Percentiles rank a stretch among this genome's conserved stretches.
Evolutionary conservation across 2,797 vertebrate species (phyloP).

Genomic region (Rallus crepitans): DNA sequence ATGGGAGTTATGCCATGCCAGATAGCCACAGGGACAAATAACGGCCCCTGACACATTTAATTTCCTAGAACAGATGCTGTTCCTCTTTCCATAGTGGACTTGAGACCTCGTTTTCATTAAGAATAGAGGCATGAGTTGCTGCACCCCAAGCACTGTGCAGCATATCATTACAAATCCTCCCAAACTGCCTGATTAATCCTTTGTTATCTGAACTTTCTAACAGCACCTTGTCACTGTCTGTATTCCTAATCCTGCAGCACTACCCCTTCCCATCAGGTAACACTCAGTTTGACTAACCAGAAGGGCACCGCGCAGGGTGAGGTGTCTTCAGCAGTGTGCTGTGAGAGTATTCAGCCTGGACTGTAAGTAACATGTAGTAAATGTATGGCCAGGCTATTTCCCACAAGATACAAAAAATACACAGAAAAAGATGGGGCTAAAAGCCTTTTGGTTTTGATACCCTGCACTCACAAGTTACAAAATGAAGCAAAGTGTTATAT

Average conservation of each 20-base stretch:
- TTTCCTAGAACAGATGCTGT: neutral
- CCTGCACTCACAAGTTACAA: neutral
- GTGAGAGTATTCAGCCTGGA: neutral
- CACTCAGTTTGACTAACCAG: slow-evolving; percentile 42
- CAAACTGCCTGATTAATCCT: slow-evolving; percentile 44
- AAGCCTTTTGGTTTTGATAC: slow-evolving; percentile 35
- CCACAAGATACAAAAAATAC: slow-evolving; percentile 16
- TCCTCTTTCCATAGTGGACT: neutral
- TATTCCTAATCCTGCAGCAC: slow-evolving; percentile 24
- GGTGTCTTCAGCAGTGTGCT: slow-evolving; percentile 24
- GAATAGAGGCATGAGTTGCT: slow-evolving; percentile 5
- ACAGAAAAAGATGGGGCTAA: neutral
- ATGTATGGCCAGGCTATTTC: neutral
- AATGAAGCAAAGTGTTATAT: neutral
- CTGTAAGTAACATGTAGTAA: neutral
- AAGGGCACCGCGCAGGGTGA: neutral
- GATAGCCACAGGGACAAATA: neutral
- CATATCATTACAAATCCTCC: neutral
- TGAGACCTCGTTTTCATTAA: neutral
- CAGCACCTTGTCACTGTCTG: slow-evolving; percentile 50
- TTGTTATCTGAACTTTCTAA: slow-evolving; percentile 9
- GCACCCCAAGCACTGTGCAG: neutral
- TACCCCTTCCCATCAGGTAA: slow-evolving; percentile 55
- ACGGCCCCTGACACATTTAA: neutral
- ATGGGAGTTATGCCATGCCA: neutral